phyloP scores from a whole-genome alignment of 2,113 vertebrate species.

The Semicossyphus pulcher region DNA sequence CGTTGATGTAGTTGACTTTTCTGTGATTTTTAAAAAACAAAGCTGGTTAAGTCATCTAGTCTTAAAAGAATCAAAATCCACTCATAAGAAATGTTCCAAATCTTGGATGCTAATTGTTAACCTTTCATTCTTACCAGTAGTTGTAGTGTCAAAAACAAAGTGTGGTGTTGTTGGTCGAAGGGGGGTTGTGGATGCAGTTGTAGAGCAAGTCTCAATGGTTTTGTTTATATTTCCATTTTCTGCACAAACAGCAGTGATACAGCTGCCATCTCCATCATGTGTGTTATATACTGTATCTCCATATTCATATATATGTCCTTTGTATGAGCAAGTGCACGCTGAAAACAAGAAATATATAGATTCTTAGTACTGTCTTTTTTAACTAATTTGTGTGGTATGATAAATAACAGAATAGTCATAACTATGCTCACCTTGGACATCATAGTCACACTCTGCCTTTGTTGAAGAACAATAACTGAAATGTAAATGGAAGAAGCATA shows the following conservation, averaged over 20 bases:
- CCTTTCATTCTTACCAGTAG: constrained; percentile 51
- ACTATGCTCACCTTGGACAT: constrained; percentile 35
- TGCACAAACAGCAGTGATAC: constrained; percentile 83
- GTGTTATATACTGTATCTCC: constrained; percentile 83
- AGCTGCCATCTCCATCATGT: constrained; percentile 85
- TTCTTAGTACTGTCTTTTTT: too few species aligned
- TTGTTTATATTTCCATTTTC: constrained; percentile 81
- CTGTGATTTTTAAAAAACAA: not conserved
- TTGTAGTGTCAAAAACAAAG: constrained; percentile 53
- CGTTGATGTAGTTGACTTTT: too few species aligned
- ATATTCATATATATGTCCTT: constrained; percentile 66
- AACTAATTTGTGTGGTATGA: too few species aligned
- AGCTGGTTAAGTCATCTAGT: too few species aligned
- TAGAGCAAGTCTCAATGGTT: constrained; percentile 27
- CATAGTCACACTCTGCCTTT: constrained; percentile 25
- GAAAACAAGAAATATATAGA: constrained; percentile 15
- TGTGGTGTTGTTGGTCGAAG: constrained; percentile 22
- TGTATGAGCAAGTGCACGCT: constrained; percentile 87
- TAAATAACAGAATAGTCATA: not conserved
- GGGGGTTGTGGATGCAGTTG: not conserved
- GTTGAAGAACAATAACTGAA: constrained; percentile 74
- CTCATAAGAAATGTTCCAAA: too few species aligned
- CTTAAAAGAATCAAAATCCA: too few species aligned
- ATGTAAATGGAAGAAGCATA: not conserved
- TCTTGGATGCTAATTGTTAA: not conserved